Conservation (phyloP, 1,140 invertebrate genomes). For the Hypothenemus hampei region DNA sequence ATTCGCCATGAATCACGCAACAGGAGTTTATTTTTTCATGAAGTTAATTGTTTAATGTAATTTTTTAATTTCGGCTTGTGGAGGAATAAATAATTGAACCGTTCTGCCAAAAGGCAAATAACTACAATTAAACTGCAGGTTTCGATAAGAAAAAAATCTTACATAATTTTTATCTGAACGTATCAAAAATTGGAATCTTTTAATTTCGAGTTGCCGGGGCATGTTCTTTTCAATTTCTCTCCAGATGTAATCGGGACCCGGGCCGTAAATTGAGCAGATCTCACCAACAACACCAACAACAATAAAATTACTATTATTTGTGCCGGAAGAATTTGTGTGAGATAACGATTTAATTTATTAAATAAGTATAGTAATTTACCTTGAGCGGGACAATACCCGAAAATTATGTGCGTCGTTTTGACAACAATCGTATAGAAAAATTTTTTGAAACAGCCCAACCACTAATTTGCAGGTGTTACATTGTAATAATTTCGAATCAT, state of each 20-base stretch:
- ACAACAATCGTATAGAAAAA: background rate
- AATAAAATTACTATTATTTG: constrained; percentile 17
- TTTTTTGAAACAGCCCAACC: too few species aligned
- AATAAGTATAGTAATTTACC: constrained; percentile 21
- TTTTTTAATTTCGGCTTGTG: too few species aligned
- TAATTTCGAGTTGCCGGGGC: background rate
- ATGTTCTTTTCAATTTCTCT: constrained; percentile 6
- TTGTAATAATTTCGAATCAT: constrained; percentile 9
- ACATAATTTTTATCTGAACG: too few species aligned
- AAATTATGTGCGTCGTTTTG: constrained; percentile 5
- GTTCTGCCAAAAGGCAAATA: too few species aligned
- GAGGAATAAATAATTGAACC: too few species aligned
- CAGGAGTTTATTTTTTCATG: too few species aligned
- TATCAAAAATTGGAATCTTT: constrained; percentile 1
- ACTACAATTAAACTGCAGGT: too few species aligned
- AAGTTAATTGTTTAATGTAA: too few species aligned
- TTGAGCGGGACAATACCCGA: constrained; percentile 4
- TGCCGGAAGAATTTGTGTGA: constrained; percentile 18
- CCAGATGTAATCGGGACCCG: constrained; percentile 2
- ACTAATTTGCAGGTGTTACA: constrained; percentile 14
- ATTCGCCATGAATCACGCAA: too few species aligned
- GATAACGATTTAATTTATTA: constrained; percentile 18
- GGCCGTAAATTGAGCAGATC: constrained; percentile 7
- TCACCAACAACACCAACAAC: constrained; percentile 10
- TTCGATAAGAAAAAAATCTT: too few species aligned